These are phyloP conservation scores for Erebia epiphron DNA, from an alignment of 2,888 invertebrate genomes.

Conservation along the genomic window DNA sequence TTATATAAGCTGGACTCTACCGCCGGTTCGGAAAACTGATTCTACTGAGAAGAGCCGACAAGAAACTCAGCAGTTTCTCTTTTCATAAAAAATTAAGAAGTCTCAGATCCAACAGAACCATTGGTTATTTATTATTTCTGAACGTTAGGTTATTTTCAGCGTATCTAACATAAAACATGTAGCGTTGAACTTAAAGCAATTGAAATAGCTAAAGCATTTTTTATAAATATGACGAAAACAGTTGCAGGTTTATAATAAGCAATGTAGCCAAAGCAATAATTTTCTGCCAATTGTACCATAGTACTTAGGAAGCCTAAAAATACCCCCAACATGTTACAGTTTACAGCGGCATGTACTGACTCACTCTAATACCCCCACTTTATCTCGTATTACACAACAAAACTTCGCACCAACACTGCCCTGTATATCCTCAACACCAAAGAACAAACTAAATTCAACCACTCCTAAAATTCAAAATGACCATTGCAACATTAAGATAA, in stretches of 20 bases:
- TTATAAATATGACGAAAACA: too few relatives aligned
- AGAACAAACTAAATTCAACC: slow-evolving; percentile 7
- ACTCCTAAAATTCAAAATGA: background rate
- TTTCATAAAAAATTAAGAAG: too few relatives aligned
- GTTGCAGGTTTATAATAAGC: background rate
- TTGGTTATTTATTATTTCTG: too few relatives aligned
- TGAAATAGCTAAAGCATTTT: too few relatives aligned
- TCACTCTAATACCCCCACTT: slow-evolving; percentile 25
- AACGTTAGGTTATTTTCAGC: too few relatives aligned
- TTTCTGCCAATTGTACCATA: background rate
- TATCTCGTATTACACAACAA: slow-evolving; percentile 35
- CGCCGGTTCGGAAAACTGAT: too few relatives aligned
- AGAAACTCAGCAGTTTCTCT: too few relatives aligned
- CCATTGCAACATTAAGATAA: background rate
- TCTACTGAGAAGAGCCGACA: too few relatives aligned
- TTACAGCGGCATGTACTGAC: slow-evolving; percentile 17
- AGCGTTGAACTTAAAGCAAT: too few relatives aligned
- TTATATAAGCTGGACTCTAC: too few relatives aligned
- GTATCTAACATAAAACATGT: too few relatives aligned
- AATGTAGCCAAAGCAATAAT: background rate
- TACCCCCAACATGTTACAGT: slow-evolving; percentile 11
- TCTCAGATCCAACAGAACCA: too few relatives aligned
- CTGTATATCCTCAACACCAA: slow-evolving; percentile 19
- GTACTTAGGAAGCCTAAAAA: slow-evolving; percentile 22
- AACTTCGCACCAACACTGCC: slow-evolving; percentile 26